Evolutionary conservation across 64 coral and sea anemone species (phyloP), one percentile per base, ranked within the genome.

Genomic region (Orbicella faveolata): DNA sequence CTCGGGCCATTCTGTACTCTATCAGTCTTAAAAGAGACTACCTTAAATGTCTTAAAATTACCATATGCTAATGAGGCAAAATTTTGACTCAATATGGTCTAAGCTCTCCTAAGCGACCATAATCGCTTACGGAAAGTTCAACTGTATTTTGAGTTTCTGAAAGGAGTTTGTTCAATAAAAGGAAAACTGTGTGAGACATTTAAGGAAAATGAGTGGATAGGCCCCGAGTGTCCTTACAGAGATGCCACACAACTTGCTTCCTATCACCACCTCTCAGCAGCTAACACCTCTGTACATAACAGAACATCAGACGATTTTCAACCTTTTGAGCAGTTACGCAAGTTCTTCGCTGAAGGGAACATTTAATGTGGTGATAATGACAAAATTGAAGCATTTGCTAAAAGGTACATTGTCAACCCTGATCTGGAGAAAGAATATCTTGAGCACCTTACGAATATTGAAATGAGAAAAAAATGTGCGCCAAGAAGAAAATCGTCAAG

Each of bases 251-350:
- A 82, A 23, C 39, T 82, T 20, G 55, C 79, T 82, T 82, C 52
- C 55, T 61, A 82, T 61, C 79, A 82, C 79, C 62, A 82, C 4
- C 79, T 82, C 79, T 61, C 79, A 63, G 79, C 25, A 82, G 0
- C 23, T 82, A 82, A 63, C 17, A 82, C 21, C 72, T 53, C 4
- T 61, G 79, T 82, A 13, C 79, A 82, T 61, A 61, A 82, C 52
- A 82, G 79, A 82, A 53, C 52, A 62, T 53, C 79, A 82, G 79
- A 64, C 63, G 79, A 82, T 36, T 82, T 82, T 52, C 79, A 82
- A 82, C 79, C 79, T 17, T 11, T 23, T 61, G 53, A 54, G 53
- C 79, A 82, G 79, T 82, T 74, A 74, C 26, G 39, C 39, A 41
- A 41, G 39, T 2, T 41, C 4, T 41, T 41, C 39, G 4, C 4